Base-by-base conservation (phyloP, 2,113 vertebrate species). In the Noturus placidus region DNA sequence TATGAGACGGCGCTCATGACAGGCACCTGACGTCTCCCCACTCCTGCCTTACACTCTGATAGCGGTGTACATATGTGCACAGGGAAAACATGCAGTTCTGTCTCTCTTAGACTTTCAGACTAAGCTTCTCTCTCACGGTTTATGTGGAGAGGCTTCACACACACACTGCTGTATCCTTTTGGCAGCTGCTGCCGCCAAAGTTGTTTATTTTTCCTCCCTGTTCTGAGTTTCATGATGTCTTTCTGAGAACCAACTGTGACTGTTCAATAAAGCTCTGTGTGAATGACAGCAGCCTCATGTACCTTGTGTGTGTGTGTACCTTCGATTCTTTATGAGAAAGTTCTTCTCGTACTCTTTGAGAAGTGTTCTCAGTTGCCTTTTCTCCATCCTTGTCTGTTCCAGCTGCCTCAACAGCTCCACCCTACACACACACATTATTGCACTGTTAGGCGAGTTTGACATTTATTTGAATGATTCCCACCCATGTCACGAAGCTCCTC, bases 41-140 rank as follows among this genome's bases (percentile, higher is more conserved):
- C 56, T 92, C 91, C 93, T 95, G 94, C 93, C 94, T 96, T 95
- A 95, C 22, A 85, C 88, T 94, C 91, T 81, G 91, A 93, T 92
- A 92, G 93, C 92, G 93, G 93, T 93, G 93, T 69, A 85, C 59
- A 87, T 87, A 72, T 46, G 27, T 87, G 63, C 38, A 84, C 83
- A 77, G n/a, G 42, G 30, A 86, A 83, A 81, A 42, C 33, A 27
- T 42, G 38, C 20, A 15, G 35, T 33, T 50, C 61, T 70, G n/a
- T 42, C 80, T 92, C 52, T 84, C 30, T 67, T 38, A 38, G 67
- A 59, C 61, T 65, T 56, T 61, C 89, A 89, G 82, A 56, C 86
- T 93, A 89, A 91, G 14, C 59, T 56, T 83, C 89, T 93, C 88
- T 91, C 19, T 91, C 88, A 90, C 80, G 92, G 85, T 93, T 89